Base-by-base conservation (phyloP, 2,888 invertebrate genomes). In the Timema cristinae region DNA sequence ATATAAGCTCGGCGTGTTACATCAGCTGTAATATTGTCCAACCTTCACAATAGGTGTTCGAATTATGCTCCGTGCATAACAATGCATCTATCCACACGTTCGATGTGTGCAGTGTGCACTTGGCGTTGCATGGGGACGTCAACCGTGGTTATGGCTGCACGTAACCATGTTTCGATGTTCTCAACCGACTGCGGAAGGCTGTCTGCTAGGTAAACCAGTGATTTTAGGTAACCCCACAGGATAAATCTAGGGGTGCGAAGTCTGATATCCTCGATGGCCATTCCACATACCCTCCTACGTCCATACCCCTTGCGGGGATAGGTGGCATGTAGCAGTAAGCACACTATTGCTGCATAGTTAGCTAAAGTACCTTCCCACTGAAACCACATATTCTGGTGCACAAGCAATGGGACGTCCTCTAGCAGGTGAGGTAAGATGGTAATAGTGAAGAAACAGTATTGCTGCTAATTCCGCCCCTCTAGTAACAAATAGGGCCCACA, bases 171-270 rank as follows among this genome's bases (percentile, higher is more conserved):
- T 8, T 13, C 1, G 15, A 59, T 0, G 13, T 59, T n/a, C 59
- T 59, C 6, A n/a, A n/a, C n/a, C 6, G 59, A 59, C 13, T 59
- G 59, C 6, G 13, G 59, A 8, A 32, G n/a, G 15, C n/a, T 6
- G 15, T 59, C 59, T 11, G 59, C n/a, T n/a, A 32, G 59, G 59
- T 59, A 59, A 15, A 59, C 59, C n/a, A 59, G 56, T 56, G 56
- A 11, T 59, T 59, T 59, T 4, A 59, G 13, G 59, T 59, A n/a
- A 59, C 59, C 13, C n/a, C 15, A 59, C 59, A 59, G 59, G 6
- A 59, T 15, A 13, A 59, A 9, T 59, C 59, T 13, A 59, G 13
- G 0, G 59, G 59, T 59, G 59, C n/a, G 59, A 59, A 6, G 13
- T 59, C 59, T 5, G 59, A n/a, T 59, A n/a, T 13, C 59, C 59